Evolutionary conservation across 2,888 invertebrate species (phyloP).

Genomic region (Caenorhabditis zanzibari): DNA sequence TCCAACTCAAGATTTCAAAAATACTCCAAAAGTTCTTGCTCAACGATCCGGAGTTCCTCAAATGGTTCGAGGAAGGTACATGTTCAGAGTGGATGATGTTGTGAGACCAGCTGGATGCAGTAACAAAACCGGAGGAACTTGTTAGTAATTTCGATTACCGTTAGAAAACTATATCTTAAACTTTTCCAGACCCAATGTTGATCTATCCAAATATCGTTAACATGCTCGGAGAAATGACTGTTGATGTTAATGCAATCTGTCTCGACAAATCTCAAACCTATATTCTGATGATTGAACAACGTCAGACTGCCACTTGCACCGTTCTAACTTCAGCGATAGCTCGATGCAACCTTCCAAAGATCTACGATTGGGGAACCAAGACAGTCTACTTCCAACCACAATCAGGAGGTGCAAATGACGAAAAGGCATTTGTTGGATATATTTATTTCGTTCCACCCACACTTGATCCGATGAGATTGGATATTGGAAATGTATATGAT

Average conservation of each 20-base stretch:
- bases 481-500: constrained; percentile 82
- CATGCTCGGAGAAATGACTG: constrained; percentile 97
- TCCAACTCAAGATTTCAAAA: constrained; percentile 81
- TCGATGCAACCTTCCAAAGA: constrained; percentile 80
- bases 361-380: constrained; percentile 83
- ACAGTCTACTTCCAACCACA: constrained; percentile 83
- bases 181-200: constrained; percentile 80
- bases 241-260: constrained; percentile 97
- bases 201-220: constrained; percentile 92
- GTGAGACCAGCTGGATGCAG: constrained; percentile 93
- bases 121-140: constrained; percentile 83
- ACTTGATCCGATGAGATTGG: constrained; percentile 82
- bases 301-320: constrained; percentile 79
- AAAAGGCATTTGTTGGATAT: constrained; percentile 83
- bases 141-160: constrained; percentile 65
- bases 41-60: constrained; percentile 82
- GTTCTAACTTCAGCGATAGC: constrained; percentile 82
- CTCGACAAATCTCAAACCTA: constrained; percentile 86
- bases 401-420: constrained; percentile 79
- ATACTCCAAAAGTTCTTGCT: constrained; percentile 82
- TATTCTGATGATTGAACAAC: constrained; percentile 82
- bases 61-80: constrained; percentile 89
- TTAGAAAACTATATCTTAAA: neutral
- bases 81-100: constrained; percentile 95
- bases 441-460: constrained; percentile 83